A percentile compares a stretch with the other conserved stretches of the same genome.
phyloP scores from a whole-genome alignment of 2,113 vertebrate species.

The Nesogale talazaci region DNA sequence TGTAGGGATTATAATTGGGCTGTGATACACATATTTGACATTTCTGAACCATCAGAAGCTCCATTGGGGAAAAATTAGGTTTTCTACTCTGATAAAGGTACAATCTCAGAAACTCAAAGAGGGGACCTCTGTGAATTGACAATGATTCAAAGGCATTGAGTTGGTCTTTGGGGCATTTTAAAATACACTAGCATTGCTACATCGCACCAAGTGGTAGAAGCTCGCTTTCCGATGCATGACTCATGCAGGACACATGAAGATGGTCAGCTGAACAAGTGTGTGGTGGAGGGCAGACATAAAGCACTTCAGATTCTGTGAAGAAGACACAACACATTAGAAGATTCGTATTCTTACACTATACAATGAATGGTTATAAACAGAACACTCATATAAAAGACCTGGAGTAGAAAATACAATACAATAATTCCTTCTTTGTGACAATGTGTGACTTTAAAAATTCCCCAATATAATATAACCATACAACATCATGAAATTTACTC shows the following conservation, averaged over 20 bases:
- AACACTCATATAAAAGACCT: not conserved
- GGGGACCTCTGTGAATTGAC: too few relatives aligned
- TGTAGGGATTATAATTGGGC: too few relatives aligned
- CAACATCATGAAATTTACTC: not conserved
- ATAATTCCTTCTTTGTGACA: not conserved
- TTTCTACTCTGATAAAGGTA: too few relatives aligned
- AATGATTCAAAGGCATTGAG: too few relatives aligned
- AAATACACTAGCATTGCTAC: not conserved
- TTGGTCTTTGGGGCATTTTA: too few relatives aligned
- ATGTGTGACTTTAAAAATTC: conserved; percentile 16
- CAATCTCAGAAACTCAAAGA: too few relatives aligned
- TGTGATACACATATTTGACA: too few relatives aligned
- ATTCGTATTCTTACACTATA: not conserved
- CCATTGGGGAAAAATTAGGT: too few relatives aligned
- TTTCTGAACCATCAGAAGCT: too few relatives aligned
- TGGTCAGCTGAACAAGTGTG: not conserved
- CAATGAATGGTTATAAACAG: not conserved
- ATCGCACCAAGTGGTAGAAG: not conserved
- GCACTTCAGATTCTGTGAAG: not conserved
- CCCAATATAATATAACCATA: not conserved
- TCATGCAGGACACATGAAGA: not conserved
- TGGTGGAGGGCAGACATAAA: not conserved
- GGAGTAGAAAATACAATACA: not conserved
- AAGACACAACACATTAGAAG: not conserved
- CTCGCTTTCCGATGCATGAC: not conserved